Base-by-base conservation (phyloP, 2,888 invertebrate species). In the Cosmia trapezina region DNA sequence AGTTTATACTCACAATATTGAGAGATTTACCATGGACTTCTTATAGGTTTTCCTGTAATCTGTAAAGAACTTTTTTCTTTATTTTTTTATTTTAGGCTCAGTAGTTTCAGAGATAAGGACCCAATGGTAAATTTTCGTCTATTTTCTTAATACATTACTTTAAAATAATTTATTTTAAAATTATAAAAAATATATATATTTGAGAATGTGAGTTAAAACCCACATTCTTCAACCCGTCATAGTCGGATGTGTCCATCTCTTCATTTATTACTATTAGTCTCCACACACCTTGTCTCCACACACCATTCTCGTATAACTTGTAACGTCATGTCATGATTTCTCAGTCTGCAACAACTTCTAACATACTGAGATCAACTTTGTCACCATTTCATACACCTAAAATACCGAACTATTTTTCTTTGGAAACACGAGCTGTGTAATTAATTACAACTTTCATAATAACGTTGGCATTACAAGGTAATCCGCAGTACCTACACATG, bases 401-500 rank as follows among this genome's bases (percentile, higher is more conserved):
- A 69, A 47, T 28, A 47, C 8, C n/a, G 4, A 47, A 41, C n/a
- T 2, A 41, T 62, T 77, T 68, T 66, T 22, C 45, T 59, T 67
- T 60, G 28, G 22, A 19, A 76, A 57, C 53, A 37, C 33, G 12
- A 51, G 53, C 54, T 45, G 33, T 51, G 67, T 70, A 77, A 76
- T 75, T 68, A 60, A 68, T 70, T 65, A 70, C 45, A 83, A 73
- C 51, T 83, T 76, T 70, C 22, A 65, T 76, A 72, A 72, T 83
- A 73, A 73, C 53, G 63, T 62, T 67, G 75, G 49, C 56, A 59
- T 75, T 37, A 73, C 53, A 73, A 69, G 64, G 70, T 72, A 70
- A 76, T 70, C 41, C 57, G 49, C 62, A 70, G 56, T 61, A 72
- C n/a, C n/a, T n/a, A n/a, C 45, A 74, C 62, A 65, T 78, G 59